These are phyloP conservation scores for Aricia artaxerxes DNA, from an alignment of 2,888 invertebrate genomes.

Conservation along the genomic window DNA sequence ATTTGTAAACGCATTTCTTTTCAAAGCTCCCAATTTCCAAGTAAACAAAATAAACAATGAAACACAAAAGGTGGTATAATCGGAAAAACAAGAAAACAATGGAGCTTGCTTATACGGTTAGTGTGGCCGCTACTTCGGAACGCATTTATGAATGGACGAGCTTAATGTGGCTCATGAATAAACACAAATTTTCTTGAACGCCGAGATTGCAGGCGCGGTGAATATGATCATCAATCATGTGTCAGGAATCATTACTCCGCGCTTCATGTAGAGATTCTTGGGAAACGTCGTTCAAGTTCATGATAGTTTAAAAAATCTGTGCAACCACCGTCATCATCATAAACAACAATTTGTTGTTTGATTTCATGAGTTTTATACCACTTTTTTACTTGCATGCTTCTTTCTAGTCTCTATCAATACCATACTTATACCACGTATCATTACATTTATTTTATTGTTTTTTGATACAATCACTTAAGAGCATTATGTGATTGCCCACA, in stretches of 20 bases:
- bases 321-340: not conserved
- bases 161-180: constrained; percentile 33
- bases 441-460: not conserved
- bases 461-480: not conserved
- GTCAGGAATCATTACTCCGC: constrained; percentile 28
- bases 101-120: not conserved
- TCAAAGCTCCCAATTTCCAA: not conserved
- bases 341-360: not conserved
- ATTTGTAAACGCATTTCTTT: constrained; percentile 36
- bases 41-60: not conserved
- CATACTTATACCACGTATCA: not conserved
- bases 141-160: constrained; percentile 33
- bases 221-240: constrained; percentile 21
- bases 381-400: too few species aligned
- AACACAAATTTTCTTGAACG: constrained; percentile 29
- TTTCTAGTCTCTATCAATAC: too few species aligned
- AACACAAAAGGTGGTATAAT: constrained; percentile 14
- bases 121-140: constrained; percentile 2
- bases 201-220: constrained; percentile 12
- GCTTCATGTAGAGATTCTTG: constrained; percentile 13
- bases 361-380: too few species aligned
- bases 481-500: not conserved
- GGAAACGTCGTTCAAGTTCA: constrained; percentile 22
- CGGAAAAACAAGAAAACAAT: constrained; percentile 13
- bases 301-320: not conserved